Percentiles rank a stretch among this genome's conserved stretches.
phyloP scores from a whole-genome alignment of 1,140 invertebrate species.

The Calliphora vicina region DNA sequence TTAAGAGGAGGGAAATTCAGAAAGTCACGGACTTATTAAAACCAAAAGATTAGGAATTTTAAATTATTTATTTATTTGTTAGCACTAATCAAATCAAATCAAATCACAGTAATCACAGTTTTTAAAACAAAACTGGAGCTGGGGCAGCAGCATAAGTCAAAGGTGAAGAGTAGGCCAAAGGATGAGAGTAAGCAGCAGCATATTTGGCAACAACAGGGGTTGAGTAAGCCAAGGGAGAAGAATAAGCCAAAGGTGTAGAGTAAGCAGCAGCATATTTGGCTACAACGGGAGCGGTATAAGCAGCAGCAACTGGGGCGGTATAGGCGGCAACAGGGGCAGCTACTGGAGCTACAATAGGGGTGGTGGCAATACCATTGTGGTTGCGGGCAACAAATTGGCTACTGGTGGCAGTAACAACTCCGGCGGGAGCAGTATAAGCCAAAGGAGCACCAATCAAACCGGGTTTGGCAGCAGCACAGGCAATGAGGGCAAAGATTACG shows the following conservation, averaged over 20 bases:
- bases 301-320: too few relatives aligned
- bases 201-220: slow-evolving; percentile 8
- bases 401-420: slow-evolving; percentile 63
- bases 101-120: too few relatives aligned
- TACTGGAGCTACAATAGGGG: background rate
- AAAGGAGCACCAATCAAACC: slow-evolving; percentile 31
- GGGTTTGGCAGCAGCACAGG: slow-evolving; percentile 37
- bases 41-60: too few relatives aligned
- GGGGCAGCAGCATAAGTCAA: slow-evolving; percentile 35
- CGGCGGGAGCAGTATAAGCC: slow-evolving; percentile 45
- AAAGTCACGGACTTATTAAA: too few relatives aligned
- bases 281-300: background rate
- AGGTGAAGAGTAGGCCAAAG: slow-evolving; percentile 45
- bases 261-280: background rate
- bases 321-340: background rate
- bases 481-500: slow-evolving; percentile 34
- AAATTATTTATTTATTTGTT: too few relatives aligned
- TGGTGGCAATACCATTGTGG: slow-evolving; percentile 55
- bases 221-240: slow-evolving; percentile 8
- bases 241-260: slow-evolving; percentile 42
- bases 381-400: slow-evolving; percentile 64
- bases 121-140: background rate
- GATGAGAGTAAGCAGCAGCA: too few relatives aligned
- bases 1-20: too few relatives aligned
- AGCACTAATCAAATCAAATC: too few relatives aligned